Conservation (phyloP, 2,113 vertebrate genomes). For the Azemiops feae region DNA sequence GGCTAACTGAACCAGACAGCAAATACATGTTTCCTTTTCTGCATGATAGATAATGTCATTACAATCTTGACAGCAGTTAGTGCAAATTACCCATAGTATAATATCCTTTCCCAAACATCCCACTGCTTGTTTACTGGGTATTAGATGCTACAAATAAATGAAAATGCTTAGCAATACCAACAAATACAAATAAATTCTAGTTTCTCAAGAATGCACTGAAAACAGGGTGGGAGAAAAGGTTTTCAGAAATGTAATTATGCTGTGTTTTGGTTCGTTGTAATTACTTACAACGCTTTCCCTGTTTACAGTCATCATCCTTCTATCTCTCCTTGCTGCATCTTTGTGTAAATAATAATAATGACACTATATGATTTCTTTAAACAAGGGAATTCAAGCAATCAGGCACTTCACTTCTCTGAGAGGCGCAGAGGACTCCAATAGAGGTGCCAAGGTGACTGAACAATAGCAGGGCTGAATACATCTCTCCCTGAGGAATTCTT, state of each 20-base stretch:
- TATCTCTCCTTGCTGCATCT: neutral
- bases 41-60: constrained; percentile 12
- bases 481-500: neutral
- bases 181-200: neutral
- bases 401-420: neutral
- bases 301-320: neutral
- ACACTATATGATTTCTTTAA: neutral
- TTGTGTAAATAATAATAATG: neutral
- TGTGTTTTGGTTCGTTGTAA: neutral
- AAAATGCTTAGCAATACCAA: neutral
- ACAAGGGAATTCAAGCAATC: neutral
- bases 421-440: neutral
- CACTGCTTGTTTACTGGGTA: neutral
- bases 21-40: neutral
- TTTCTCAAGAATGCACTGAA: neutral
- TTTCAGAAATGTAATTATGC: neutral
- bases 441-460: neutral
- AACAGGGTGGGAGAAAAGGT: neutral
- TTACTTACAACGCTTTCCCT: neutral
- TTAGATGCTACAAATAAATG: neutral
- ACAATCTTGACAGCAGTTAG: constrained; percentile 34
- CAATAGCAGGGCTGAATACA: neutral
- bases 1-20: neutral
- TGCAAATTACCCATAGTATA: constrained; percentile 18
- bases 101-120: neutral